Conservation (phyloP, 2,888 invertebrate genomes). For the Eledona agricola region DNA sequence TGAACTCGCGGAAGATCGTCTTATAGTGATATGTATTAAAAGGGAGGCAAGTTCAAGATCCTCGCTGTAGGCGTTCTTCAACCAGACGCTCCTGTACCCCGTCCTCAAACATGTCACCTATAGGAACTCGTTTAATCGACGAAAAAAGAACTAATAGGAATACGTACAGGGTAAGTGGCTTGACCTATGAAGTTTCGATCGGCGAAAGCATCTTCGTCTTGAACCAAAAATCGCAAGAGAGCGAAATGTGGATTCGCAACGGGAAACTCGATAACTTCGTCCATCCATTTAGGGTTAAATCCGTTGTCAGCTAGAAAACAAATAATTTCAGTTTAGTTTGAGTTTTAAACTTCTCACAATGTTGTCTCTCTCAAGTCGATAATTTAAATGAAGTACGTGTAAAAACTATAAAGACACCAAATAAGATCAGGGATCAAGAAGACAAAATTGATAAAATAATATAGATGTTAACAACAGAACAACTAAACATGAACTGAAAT, state of each 20-base stretch:
- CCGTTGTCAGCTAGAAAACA: conserved; percentile 85
- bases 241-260: conserved; percentile 85
- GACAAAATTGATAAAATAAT: too few species aligned
- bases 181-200: conserved; percentile 97
- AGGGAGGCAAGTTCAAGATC: conserved; percentile 91
- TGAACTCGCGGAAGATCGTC: conserved; percentile 59
- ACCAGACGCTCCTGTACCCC: conserved; percentile 90
- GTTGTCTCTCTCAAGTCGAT: too few species aligned
- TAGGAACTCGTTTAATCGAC: conserved; percentile 43
- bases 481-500: too few species aligned
- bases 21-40: conserved; percentile 80
- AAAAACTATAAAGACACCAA: too few species aligned
- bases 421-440: too few species aligned
- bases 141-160: conserved; percentile 3
- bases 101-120: conserved; percentile 77
- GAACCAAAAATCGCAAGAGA: conserved; percentile 84
- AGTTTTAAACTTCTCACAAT: too few species aligned
- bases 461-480: too few species aligned
- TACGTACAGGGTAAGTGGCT: conserved; percentile 85
- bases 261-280: conserved; percentile 79
- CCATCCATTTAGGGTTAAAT: conserved; percentile 93
- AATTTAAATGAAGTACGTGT: too few species aligned
- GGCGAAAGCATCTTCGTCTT: conserved; percentile 97
- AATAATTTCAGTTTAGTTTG: too few species aligned
- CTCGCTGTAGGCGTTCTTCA: conserved; percentile 91